phyloP scores from a whole-genome alignment of 2,888 invertebrate species.

The Platypus cylindrus region DNA sequence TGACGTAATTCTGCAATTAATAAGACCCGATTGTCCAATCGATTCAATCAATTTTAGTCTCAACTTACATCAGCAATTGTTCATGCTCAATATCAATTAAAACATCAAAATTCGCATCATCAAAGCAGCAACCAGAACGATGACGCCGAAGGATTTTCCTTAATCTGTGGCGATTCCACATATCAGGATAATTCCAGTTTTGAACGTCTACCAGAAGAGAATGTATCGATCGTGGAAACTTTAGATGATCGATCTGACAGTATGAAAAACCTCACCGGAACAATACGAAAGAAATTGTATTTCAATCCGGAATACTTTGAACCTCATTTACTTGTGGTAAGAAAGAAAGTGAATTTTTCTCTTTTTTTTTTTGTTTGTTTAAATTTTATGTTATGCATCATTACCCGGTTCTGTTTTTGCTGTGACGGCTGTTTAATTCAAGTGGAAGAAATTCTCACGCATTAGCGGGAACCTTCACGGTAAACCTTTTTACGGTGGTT shows the following conservation, averaged over 20 bases:
- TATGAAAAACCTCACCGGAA: constrained; percentile 51
- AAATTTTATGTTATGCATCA: too few relatives aligned
- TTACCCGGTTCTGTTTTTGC: too few relatives aligned
- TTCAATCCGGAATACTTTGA: constrained; percentile 90
- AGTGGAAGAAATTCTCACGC: too few relatives aligned
- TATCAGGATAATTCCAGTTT: constrained; percentile 46
- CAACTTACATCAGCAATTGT: constrained; percentile 60
- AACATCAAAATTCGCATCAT: background rate
- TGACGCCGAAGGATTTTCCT: too few relatives aligned
- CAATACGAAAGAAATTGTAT: constrained; percentile 65
- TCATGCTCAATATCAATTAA: constrained; percentile 40
- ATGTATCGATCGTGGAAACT: constrained; percentile 75
- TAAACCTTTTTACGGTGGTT: too few relatives aligned
- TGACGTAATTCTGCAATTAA: too few relatives aligned
- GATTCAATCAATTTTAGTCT: constrained; percentile 24
- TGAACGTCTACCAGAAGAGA: constrained; percentile 70
- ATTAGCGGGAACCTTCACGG: too few relatives aligned
- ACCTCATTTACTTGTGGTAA: constrained; percentile 68
- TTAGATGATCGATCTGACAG: constrained; percentile 50
- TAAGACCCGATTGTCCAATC: too few relatives aligned
- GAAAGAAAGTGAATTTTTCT: too few relatives aligned
- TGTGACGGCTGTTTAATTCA: too few relatives aligned
- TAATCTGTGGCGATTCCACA: constrained; percentile 20
- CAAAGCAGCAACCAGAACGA: background rate
- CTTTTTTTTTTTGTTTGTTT: too few relatives aligned